Conservation (phyloP, 2,888 invertebrate species). For the Platycheirus albimanus region DNA sequence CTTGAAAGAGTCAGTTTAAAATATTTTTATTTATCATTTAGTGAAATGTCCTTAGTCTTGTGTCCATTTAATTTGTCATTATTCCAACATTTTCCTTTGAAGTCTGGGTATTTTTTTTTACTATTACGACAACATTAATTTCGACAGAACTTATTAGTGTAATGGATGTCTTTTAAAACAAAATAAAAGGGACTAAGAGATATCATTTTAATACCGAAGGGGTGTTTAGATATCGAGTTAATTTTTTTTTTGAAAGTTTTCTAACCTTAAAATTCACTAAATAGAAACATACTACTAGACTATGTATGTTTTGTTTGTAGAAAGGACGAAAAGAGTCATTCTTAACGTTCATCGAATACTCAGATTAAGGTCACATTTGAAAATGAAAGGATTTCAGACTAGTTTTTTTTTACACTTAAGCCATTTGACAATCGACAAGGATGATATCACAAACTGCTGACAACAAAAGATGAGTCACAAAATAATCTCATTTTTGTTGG, state of each 20-base stretch:
- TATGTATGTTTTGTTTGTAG: too few relatives aligned
- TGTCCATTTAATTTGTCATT: not conserved
- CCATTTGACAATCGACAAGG: constrained; percentile 15
- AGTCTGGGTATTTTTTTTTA: not conserved
- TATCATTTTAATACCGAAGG: too few relatives aligned
- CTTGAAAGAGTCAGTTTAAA: not conserved
- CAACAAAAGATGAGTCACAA: constrained; percentile 2
- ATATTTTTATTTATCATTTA: too few relatives aligned
- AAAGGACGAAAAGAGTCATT: too few relatives aligned
- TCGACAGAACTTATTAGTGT: not conserved
- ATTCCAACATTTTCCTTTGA: not conserved
- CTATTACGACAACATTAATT: too few relatives aligned
- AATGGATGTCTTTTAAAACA: constrained; percentile 1
- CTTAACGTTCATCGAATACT: not conserved
- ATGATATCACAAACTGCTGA: constrained; percentile 1
- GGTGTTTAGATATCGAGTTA: too few relatives aligned
- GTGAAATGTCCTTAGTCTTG: too few relatives aligned
- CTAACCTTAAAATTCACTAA: too few relatives aligned
- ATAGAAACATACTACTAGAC: too few relatives aligned
- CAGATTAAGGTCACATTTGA: constrained; percentile 11
- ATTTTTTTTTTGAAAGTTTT: too few relatives aligned
- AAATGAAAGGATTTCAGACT: not conserved
- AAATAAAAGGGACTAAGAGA: too few relatives aligned
- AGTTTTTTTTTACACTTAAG: not conserved
- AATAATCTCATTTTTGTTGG: constrained; percentile 9